Evolutionary conservation across 2,888 invertebrate species (phyloP), one percentile per base, ranked within the genome.

Genomic region (Ethmia dodecea): DNA sequence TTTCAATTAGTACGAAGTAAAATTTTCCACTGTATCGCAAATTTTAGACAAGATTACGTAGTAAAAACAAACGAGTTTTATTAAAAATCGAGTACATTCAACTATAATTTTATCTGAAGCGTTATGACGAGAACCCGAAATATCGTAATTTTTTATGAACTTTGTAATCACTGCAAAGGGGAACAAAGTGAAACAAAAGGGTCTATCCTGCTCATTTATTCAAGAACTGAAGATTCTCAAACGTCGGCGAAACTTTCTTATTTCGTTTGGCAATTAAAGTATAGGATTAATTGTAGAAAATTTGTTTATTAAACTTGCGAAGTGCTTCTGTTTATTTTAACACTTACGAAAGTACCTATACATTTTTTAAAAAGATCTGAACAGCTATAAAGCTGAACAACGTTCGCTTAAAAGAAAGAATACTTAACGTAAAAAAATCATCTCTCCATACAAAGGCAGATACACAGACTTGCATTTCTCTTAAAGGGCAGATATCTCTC

Each of bases 131-230:
- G 33, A 25, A 33, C 10, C 32, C 13, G 38, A 38, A 40, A 33
- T 35, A 41, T 47, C 47, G 40, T 51, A 44, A 46, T 58, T 60
- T 64, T 62, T 55, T 53, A 63, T 63, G 52, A 55, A 61, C 51
- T 58, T 55, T 49, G 51, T 60, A 55, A 62, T 62, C 56, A 60
- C 56, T 60, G 56, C 57, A 49, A 53, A 52, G 47, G 48, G 49
- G 45, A 51, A 45, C 42, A 48, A 56, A 59, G 52, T 60, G 54
- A 59, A 67, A 68, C 60, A 67, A 62, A 64, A 66, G 63, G 60
- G 60, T 59, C 54, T 54, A 44, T 49, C 49, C 55, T 53, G 52
- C 52, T 70, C 60, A 69, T 65, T 70, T 68, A 67, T 68, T 67
- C 64, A 67, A 38, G 50, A 55, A 50, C 46, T 52, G 49, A 58